phyloP scores from a whole-genome alignment of 1,140 invertebrate genomes.

The Centruroides sculpturatus region DNA sequence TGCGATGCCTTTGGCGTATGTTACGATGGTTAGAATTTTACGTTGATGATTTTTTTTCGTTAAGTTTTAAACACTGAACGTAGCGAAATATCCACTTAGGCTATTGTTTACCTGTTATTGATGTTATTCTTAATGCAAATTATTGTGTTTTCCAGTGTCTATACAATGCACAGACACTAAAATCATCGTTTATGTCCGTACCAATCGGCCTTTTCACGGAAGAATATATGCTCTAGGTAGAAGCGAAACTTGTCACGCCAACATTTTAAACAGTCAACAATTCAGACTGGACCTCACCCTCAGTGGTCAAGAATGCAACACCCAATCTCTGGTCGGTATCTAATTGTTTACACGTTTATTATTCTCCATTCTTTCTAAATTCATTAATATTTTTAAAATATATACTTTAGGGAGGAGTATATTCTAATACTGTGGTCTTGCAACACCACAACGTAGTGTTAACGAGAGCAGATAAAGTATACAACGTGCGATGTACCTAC shows the following conservation, averaged over 20 bases:
- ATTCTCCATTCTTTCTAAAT: too few species aligned
- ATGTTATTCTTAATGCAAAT: background rate
- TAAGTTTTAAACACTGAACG: too few species aligned
- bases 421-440: conserved; percentile 84
- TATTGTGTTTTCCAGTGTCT: conserved; percentile 44
- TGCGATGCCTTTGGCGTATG: conserved; percentile 89
- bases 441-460: conserved; percentile 92
- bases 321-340: conserved; percentile 33
- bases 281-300: conserved; percentile 84
- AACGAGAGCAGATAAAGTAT: conserved; percentile 93
- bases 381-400: too few species aligned
- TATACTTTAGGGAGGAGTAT: conserved; percentile 65
- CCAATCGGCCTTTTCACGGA: conserved; percentile 86
- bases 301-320: conserved; percentile 86
- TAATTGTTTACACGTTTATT: background rate
- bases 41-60: too few species aligned
- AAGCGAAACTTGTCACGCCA: conserved; percentile 87
- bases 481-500: conserved; percentile 91
- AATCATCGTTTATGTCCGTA: conserved; percentile 79
- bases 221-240: conserved; percentile 82
- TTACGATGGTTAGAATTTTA: conserved; percentile 59
- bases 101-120: too few species aligned
- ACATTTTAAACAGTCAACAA: conserved; percentile 77
- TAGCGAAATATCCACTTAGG: too few species aligned
- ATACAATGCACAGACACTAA: conserved; percentile 88